Conservation (phyloP, 2,888 invertebrate genomes). For the Trisateles emortualis region DNA sequence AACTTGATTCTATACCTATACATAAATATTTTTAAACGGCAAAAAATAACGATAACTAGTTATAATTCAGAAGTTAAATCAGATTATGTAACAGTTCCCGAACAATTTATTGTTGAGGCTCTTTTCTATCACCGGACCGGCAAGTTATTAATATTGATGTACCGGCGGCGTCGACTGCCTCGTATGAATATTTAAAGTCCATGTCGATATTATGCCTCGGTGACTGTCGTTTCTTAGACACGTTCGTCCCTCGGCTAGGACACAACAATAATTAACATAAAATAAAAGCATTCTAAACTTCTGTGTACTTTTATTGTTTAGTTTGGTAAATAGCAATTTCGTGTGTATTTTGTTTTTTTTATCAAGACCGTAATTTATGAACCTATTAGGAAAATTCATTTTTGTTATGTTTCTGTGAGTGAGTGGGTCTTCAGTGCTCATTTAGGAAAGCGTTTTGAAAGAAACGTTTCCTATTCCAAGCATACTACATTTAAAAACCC, state of each 20-base stretch:
- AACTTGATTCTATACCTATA: conserved; percentile 9
- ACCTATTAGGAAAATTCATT: no score
- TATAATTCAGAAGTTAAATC: conserved; percentile 21
- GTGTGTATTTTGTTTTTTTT: no score
- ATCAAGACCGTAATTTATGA: no score
- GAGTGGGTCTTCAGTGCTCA: no score
- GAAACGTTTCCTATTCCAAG: no score
- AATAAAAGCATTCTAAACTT: conserved; percentile 21
- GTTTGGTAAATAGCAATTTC: conserved; percentile 25
- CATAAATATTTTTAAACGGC: not conserved
- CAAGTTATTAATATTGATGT: conserved; percentile 76
- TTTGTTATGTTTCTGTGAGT: no score
- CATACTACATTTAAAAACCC: no score
- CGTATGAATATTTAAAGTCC: conserved; percentile 72
- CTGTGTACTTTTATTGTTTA: no score
- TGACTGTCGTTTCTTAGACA: conserved; percentile 59
- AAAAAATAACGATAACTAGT: not conserved
- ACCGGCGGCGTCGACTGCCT: conserved; percentile 58
- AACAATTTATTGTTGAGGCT: conserved; percentile 58
- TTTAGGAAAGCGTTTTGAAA: no score
- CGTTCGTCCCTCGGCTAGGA: conserved; percentile 43
- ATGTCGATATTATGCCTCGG: conserved; percentile 59
- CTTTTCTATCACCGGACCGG: conserved; percentile 65
- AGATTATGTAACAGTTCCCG: conserved; percentile 51
- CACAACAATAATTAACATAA: conserved; percentile 49